Conservation (phyloP, 2,797 vertebrate species). For the Cichlasoma orientale region DNA sequence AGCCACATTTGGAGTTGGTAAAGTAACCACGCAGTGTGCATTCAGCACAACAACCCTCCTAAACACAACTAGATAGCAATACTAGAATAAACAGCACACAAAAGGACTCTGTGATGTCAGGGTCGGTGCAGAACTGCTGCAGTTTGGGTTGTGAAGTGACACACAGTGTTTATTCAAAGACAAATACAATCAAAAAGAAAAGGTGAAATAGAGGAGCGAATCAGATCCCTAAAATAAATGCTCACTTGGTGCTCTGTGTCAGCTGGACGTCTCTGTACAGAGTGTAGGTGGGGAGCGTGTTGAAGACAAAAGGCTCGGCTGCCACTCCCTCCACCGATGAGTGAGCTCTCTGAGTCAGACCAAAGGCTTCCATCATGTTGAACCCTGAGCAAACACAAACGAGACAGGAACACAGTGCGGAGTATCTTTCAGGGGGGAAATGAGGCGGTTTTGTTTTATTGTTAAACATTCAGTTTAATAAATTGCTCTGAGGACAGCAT, state of each 20-base stretch:
- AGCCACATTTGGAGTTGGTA: too few species aligned
- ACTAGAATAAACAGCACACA: background rate
- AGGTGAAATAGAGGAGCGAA: background rate
- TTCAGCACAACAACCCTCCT: too few species aligned
- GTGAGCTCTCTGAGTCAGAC: slow-evolving; percentile 86
- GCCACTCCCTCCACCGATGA: slow-evolving; percentile 88
- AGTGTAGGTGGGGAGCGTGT: slow-evolving; percentile 82
- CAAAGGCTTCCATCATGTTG: slow-evolving; percentile 93
- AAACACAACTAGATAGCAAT: too few species aligned
- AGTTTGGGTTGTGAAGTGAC: background rate
- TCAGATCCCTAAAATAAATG: background rate
- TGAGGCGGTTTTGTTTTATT: background rate
- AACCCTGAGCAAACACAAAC: slow-evolving; percentile 81
- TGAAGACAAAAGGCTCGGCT: slow-evolving; percentile 87
- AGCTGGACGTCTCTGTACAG: slow-evolving; percentile 89
- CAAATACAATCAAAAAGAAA: background rate
- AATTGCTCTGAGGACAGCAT: background rate
- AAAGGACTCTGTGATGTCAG: background rate
- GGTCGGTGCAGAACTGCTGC: background rate
- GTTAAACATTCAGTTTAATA: background rate
- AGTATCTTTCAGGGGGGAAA: background rate
- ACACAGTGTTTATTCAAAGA: background rate
- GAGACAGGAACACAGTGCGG: background rate
- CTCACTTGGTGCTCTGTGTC: slow-evolving; percentile 88
- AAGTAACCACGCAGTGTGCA: too few species aligned